Conservation (phyloP, 2,113 vertebrate genomes). For the Gallinago paraguaiae region DNA sequence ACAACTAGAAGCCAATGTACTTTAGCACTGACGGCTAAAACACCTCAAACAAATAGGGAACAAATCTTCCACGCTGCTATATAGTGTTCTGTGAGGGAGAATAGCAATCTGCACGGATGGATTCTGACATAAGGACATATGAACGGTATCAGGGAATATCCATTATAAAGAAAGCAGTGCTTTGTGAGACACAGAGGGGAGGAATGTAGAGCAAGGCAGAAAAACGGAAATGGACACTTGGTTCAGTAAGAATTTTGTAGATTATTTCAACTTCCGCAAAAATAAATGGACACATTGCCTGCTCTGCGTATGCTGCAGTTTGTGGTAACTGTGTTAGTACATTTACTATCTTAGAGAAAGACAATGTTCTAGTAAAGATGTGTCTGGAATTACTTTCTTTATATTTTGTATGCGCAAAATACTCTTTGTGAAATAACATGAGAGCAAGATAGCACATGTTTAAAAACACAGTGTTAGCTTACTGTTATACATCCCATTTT, state of each 20-base stretch:
- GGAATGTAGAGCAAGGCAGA: background rate
- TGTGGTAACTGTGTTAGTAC: background rate
- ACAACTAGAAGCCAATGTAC: slow-evolving; percentile 40
- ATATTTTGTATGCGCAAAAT: background rate
- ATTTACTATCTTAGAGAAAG: background rate
- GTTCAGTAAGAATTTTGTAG: background rate
- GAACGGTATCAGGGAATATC: background rate
- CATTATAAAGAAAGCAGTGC: background rate
- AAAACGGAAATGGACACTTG: background rate
- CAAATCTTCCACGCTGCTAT: background rate
- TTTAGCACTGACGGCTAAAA: background rate
- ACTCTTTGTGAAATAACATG: background rate
- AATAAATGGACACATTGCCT: background rate
- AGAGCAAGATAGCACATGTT: background rate
- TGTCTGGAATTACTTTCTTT: background rate
- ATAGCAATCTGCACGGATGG: background rate
- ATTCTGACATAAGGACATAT: background rate
- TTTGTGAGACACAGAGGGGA: background rate
- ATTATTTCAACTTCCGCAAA: background rate
- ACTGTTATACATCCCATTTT: background rate
- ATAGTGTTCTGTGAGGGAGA: background rate
- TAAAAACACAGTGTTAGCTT: background rate
- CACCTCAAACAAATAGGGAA: slow-evolving; percentile 26
- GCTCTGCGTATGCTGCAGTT: background rate
- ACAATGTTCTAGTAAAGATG: background rate